Base-by-base conservation (phyloP, 2,113 vertebrate genomes). In the Triplophysa dalaica region DNA sequence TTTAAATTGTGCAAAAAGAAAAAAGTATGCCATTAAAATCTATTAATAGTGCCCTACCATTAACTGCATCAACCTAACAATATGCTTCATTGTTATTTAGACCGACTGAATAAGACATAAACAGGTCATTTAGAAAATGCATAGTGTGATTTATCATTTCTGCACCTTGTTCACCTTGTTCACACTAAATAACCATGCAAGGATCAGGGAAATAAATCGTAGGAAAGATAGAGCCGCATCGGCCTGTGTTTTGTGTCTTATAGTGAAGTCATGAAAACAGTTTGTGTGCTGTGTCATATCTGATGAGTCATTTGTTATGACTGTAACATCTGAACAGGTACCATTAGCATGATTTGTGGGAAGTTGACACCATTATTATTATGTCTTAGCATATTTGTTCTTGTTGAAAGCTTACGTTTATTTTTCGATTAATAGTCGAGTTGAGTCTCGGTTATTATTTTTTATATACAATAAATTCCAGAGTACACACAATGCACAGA, bases 231-330 rank as follows among this genome's bases (percentile, higher is more conserved):
- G 4, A 52, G n/a, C n/a, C 9, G 19, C 9, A 58, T 10, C 2
- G 9, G 19, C 58, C 22, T 48, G 58, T 14, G 12, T 63, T 75
- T 60, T 69, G 61, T 75, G 56, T 65, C 63, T 62, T 67, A 38
- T 21, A 26, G 3, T 21, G 41, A 21, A 21, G 8, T 70, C 1
- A n/a, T 56, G 63, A 11, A n/a, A 75, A 62, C 62, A 48, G 10
- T 77, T 68, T 62, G 52, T 19, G 16, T 16, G 43, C 10, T 45
- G 43, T 43, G 11, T 63, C 21, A 58, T 73, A 56, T 74, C 60
- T 50, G 63, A 63, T 63, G 54, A 74, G 54, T 61, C 19, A 19
- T 38, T 77, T 64, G 24, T 77, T 52, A 54, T 77, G 61, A 54
- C 75, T 75, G 73, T 60, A 29, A 38, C 14, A 38, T 50, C 43